Evolutionary conservation across 2,113 vertebrate species (phyloP).

Genomic region (Rhinogobius similis): DNA sequence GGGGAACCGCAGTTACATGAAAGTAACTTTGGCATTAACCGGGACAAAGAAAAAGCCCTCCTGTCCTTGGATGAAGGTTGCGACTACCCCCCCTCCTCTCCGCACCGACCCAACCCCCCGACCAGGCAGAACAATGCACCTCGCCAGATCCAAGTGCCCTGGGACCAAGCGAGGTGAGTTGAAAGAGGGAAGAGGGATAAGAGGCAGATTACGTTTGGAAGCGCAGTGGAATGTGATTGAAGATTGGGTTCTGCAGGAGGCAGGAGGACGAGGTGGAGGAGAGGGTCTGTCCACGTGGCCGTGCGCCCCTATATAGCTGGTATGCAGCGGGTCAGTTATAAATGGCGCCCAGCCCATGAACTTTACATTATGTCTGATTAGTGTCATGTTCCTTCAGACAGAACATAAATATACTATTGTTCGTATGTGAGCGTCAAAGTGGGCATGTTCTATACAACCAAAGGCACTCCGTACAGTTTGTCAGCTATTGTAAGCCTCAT

Average conservation of each 20-base stretch:
- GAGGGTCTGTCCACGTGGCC: background rate
- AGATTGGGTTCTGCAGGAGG: conserved; percentile 4
- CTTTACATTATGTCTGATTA: conserved; percentile 7
- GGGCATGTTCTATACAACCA: conserved; percentile 3
- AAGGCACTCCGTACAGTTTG: conserved; percentile 22
- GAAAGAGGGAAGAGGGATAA: conserved; percentile 10
- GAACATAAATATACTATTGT: conserved; percentile 1
- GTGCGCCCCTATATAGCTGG: background rate
- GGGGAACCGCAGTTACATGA: background rate
- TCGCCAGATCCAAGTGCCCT: background rate
- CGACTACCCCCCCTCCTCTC: background rate
- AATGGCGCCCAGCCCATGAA: background rate
- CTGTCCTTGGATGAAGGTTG: conserved; percentile 9
- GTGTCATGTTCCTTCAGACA: conserved; percentile 7
- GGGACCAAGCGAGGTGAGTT: conserved; percentile 1
- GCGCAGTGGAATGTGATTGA: conserved; percentile 7
- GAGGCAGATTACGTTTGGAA: conserved; percentile 10
- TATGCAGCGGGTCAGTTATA: conserved; percentile 10
- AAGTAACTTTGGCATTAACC: conserved; percentile 13
- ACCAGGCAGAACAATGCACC: conserved; percentile 1
- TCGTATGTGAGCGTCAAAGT: conserved; percentile 1
- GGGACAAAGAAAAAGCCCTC: conserved; percentile 4
- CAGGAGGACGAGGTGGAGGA: background rate
- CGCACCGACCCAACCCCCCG: background rate
- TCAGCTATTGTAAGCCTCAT: background rate